Evolutionary conservation across 2,113 vertebrate species (phyloP).

Genomic region (Podarcis raffonei): DNA sequence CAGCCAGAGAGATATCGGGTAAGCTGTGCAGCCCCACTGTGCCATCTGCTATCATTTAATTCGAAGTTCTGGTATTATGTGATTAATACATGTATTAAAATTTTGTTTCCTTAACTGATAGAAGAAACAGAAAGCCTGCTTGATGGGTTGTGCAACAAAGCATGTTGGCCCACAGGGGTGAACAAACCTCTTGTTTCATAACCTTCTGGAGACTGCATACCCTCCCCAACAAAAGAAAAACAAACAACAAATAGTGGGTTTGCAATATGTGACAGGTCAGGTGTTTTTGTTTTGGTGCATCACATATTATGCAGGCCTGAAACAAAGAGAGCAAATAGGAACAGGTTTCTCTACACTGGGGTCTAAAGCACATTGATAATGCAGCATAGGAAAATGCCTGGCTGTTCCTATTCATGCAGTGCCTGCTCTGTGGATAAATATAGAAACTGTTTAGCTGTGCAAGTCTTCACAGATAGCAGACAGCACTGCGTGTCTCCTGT

Average conservation of each 20-base stretch:
- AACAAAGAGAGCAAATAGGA: neutral
- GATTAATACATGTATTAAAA: neutral
- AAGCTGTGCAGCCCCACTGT: too few relatives aligned
- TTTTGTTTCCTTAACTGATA: neutral
- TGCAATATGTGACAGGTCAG: neutral
- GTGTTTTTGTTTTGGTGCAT: neutral
- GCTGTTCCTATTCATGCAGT: neutral
- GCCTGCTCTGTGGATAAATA: neutral
- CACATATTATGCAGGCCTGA: neutral
- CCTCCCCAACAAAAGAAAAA: too few relatives aligned
- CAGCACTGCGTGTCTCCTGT: neutral
- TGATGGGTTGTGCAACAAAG: too few relatives aligned
- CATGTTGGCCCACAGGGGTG: neutral
- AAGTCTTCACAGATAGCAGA: neutral
- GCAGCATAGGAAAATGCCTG: neutral
- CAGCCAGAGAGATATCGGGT: too few relatives aligned
- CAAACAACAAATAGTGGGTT: too few relatives aligned
- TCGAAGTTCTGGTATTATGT: neutral
- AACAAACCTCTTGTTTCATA: neutral
- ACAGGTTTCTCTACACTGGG: neutral
- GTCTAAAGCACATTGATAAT: neutral
- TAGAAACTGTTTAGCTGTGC: conserved; percentile 31
- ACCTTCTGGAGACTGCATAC: neutral
- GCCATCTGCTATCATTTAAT: too few relatives aligned
- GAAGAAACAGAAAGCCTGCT: neutral